phyloP scores from a whole-genome alignment of 2,888 invertebrate species.

The Baccha elongata region DNA sequence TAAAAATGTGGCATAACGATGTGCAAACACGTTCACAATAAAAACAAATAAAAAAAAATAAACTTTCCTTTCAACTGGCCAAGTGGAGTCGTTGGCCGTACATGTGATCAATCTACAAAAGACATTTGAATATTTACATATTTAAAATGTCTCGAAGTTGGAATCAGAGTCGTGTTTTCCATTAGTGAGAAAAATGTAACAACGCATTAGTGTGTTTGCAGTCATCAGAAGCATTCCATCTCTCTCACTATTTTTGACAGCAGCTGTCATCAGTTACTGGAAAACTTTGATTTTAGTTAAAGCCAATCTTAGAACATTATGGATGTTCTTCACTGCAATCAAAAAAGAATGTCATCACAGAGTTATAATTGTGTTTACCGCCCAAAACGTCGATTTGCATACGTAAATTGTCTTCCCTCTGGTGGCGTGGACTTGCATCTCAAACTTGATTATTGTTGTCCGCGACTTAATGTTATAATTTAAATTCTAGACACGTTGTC shows the following conservation, averaged over 20 bases:
- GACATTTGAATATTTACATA: constrained; percentile 66
- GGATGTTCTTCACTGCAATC: constrained; percentile 25
- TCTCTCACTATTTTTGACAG: constrained; percentile 36
- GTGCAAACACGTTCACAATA: constrained; percentile 39
- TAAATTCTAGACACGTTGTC: constrained; percentile 40
- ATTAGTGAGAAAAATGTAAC: constrained; percentile 37
- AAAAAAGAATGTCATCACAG: constrained; percentile 30
- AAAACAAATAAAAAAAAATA: constrained; percentile 15
- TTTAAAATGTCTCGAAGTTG: constrained; percentile 23
- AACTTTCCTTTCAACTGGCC: constrained; percentile 59
- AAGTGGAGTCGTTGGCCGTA: constrained; percentile 65
- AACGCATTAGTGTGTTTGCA: constrained; percentile 38
- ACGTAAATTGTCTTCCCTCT: constrained; percentile 42
- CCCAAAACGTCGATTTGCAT: constrained; percentile 61
- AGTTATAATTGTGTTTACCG: constrained; percentile 21
- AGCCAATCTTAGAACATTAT: constrained; percentile 14
- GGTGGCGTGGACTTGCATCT: constrained; percentile 48
- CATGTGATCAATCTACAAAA: constrained; percentile 39
- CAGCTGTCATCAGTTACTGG: constrained; percentile 44
- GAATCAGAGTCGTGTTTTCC: constrained; percentile 11
- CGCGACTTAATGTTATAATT: constrained; percentile 22
- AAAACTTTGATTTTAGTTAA: constrained; percentile 31
- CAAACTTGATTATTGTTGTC: constrained; percentile 36
- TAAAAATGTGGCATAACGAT: constrained; percentile 36
- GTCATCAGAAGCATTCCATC: constrained; percentile 2